Evolutionary conservation across 2,797 vertebrate genomes (phyloP).

Genomic region (Thalassophryne amazonica): DNA sequence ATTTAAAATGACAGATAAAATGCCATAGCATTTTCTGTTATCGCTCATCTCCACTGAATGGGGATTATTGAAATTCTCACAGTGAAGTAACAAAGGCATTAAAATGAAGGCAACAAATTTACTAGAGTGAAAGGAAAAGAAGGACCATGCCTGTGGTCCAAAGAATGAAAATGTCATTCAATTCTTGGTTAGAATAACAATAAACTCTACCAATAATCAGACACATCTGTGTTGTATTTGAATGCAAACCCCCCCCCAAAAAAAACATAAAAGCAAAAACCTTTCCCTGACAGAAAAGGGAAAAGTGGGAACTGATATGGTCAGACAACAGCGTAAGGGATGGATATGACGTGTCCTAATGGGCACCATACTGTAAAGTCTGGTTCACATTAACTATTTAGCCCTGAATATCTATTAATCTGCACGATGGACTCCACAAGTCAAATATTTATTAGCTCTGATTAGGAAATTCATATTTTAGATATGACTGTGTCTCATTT

Average conservation of each 20-base stretch:
- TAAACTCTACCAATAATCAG: too few species aligned
- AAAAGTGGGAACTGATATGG: slow-evolving; percentile 32
- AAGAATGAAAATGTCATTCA: neutral
- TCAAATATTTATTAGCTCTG: slow-evolving; percentile 86
- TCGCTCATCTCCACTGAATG: slow-evolving; percentile 5
- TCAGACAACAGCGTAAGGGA: slow-evolving; percentile 48
- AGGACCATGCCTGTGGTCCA: neutral
- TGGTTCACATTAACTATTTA: slow-evolving; percentile 80
- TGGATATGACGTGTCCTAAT: slow-evolving; percentile 73
- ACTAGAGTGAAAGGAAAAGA: slow-evolving; percentile 1
- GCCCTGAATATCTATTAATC: slow-evolving; percentile 79
- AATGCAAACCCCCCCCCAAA: neutral
- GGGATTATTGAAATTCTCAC: slow-evolving; percentile 19
- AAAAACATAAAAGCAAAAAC: neutral
- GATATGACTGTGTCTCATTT: slow-evolving; percentile 75
- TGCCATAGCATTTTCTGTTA: neutral
- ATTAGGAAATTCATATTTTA: slow-evolving; percentile 85
- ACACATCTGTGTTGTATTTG: neutral
- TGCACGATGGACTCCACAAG: slow-evolving; percentile 72
- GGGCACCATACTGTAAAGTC: slow-evolving; percentile 57
- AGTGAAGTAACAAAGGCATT: slow-evolving; percentile 20
- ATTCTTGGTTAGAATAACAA: too few species aligned
- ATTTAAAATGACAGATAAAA: neutral
- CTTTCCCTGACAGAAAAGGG: slow-evolving; percentile 23
- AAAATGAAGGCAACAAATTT: slow-evolving; percentile 9